A percentile compares a stretch with the other conserved stretches of the same genome.
These are phyloP conservation scores for Diplazon laetatorius DNA, from an alignment of 2,888 invertebrate genomes.

Conservation along the genomic window DNA sequence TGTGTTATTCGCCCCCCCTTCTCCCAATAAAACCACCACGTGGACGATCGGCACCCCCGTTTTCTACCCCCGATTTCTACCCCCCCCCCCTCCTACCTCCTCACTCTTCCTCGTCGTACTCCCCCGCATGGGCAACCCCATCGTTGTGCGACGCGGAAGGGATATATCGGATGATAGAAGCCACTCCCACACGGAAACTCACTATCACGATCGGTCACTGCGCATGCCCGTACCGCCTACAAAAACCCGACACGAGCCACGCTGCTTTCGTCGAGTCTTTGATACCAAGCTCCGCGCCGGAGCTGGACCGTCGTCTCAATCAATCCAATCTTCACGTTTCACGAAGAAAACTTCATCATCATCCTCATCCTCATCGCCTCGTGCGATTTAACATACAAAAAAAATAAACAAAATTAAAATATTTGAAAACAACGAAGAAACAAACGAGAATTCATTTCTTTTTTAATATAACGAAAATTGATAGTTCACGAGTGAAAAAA, in stretches of 20 bases:
- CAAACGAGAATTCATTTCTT: too few species aligned
- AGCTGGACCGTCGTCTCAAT: slow-evolving; percentile 33
- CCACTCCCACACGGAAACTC: slow-evolving; percentile 58
- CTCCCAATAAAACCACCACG: slow-evolving; percentile 82
- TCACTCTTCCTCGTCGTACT: too few species aligned
- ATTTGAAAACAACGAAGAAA: too few species aligned
- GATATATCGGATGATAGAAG: slow-evolving; percentile 57
- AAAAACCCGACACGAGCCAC: slow-evolving; percentile 67
- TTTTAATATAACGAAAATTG: too few species aligned
- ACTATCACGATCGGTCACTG: too few species aligned
- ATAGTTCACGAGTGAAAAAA: too few species aligned
- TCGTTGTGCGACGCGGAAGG: slow-evolving; percentile 22
- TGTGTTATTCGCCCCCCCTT: slow-evolving; percentile 80
- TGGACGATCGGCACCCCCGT: slow-evolving; percentile 69
- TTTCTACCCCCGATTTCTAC: too few species aligned
- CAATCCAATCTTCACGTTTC: too few species aligned
- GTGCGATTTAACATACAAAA: too few species aligned
- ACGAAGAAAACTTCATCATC: background rate
- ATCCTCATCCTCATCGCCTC: too few species aligned
- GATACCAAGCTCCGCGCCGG: slow-evolving; percentile 51
- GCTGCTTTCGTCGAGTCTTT: slow-evolving; percentile 72
- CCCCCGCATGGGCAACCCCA: too few species aligned
- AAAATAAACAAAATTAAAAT: background rate
- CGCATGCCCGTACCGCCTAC: slow-evolving; percentile 63
- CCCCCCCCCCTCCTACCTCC: too few species aligned